Evolutionary conservation across 1,140 invertebrate genomes (phyloP), one percentile per base, ranked within the genome.

Genomic region (Hestina assimilis): DNA sequence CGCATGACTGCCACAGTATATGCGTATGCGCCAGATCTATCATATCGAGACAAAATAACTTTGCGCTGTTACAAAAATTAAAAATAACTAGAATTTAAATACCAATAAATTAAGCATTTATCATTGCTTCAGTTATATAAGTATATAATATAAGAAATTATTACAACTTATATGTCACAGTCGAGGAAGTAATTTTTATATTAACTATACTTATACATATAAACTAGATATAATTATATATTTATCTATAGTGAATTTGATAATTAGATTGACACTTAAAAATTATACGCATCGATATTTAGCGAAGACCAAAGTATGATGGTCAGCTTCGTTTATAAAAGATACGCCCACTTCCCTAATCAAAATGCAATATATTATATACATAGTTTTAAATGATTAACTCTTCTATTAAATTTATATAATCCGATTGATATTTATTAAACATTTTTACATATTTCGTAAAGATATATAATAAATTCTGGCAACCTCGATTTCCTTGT

Each of bases 1-100:
- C 12, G 6, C 14, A 14, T 40, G 7, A 41, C 20, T 8, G 24
- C 15, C 14, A 23, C 14, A 24, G 17, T 23, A 26, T 15, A 41
- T 41, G 35, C 35, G 33, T 12, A 47, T 47, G 29, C 20, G 23
- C 35, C 23, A 42, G 38, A 52, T 52, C 48, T 38, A 52, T 52
- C 48, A 28, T 41, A 20, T 40, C 15, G 8, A 52, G 17, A 35
- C 48, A 41, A 41, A 35, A 24, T 41, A 41, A 26, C 35, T 12
- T 52, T 40, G 15, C 45, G 29, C 15, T 46, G 28, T 48, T 20
- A 48, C 11, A 47, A 12, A 24, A 26, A 12, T n/a, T n/a, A n/a
- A n/a, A n/a, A n/a, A n/a, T n/a, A n/a, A n/a, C n/a, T n/a, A n/a
- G n/a, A n/a, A n/a, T n/a, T n/a, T n/a, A n/a, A n/a, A n/a, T n/a